Evolutionary conservation across 1,140 invertebrate species (phyloP), one percentile per base, ranked within the genome.

Genomic region (Frieseomelitta varia): DNA sequence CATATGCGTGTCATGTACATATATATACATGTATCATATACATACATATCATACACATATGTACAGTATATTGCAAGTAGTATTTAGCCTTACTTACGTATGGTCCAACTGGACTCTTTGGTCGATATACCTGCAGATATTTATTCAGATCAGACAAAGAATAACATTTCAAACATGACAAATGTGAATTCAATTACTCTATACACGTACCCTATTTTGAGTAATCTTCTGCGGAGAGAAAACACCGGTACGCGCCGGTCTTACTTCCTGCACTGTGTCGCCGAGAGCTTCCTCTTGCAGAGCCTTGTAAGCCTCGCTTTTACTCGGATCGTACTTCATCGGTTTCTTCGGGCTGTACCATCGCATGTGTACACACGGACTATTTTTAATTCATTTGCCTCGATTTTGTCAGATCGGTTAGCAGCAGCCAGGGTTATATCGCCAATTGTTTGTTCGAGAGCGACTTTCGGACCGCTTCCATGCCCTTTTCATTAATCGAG

Each of bases 231-330:
- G 94, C 67, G 97, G 97, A 82, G 96, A 95, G 95, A 97, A 98
- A 92, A 97, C 96, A 95, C 96, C 97, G 88, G 96, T 95, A 92
- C 97, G 96, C 69, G 96, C 96, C 81, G 97, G 97, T 68, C 95
- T 95, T 81, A 97, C 95, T 94, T 97, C 97, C 81, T 97, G 97
- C 71, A 96, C 94, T 17, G 93, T 91, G 91, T 96, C 95, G 65
- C 96, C 96, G 58, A 95, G 93, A 91, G 96, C 95, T 86, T 97
- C 96, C 94, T 98, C 97, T 94, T 97, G 97, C 68, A 98, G 96
- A 90, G 97, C 97, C 95, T 97, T 97, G 96, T 96, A 98, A 47
- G 97, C 97, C 93, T 98, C 97, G 92, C 97, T 98, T 95, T 97
- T 97, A 93, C 97, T 96, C 86, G 97, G 97, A 95, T 98, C 97